phyloP scores from a whole-genome alignment of 2,797 vertebrate species.

The Chiloscyllium punctatum region DNA sequence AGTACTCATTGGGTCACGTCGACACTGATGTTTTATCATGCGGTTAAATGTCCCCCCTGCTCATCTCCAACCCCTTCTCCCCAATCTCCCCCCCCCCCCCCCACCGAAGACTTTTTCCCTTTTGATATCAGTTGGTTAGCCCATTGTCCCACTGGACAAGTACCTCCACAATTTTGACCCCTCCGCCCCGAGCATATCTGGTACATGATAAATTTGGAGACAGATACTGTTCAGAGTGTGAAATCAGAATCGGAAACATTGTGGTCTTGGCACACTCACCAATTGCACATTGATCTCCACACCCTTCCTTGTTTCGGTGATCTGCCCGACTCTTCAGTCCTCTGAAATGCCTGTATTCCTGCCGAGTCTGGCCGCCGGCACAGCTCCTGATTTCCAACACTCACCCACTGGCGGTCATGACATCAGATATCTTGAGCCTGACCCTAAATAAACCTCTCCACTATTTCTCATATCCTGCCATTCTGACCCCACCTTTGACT shows the following conservation, averaged over 20 bases:
- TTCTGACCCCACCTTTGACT: neutral
- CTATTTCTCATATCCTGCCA: neutral
- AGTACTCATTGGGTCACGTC: conserved; percentile 50
- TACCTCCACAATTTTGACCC: neutral
- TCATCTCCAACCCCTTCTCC: no score
- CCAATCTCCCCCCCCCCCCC: neutral
- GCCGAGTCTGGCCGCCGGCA: neutral
- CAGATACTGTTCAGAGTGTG: neutral
- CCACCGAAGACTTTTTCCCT: neutral
- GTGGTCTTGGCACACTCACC: neutral
- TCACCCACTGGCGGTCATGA: neutral
- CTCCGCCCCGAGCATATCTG: neutral
- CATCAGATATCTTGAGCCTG: neutral
- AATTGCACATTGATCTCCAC: neutral
- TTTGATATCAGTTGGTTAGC: neutral
- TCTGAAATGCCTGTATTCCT: neutral
- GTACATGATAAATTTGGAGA: neutral
- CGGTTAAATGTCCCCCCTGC: neutral
- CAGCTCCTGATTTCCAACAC: neutral
- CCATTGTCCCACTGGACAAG: neutral
- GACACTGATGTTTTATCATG: neutral
- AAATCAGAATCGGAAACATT: neutral
- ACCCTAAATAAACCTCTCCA: neutral
- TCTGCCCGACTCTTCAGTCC: neutral
- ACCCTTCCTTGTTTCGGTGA: neutral